These are phyloP conservation scores for Narcine bancroftii DNA, from an alignment of 2,113 vertebrate species.

Conservation along the genomic window DNA sequence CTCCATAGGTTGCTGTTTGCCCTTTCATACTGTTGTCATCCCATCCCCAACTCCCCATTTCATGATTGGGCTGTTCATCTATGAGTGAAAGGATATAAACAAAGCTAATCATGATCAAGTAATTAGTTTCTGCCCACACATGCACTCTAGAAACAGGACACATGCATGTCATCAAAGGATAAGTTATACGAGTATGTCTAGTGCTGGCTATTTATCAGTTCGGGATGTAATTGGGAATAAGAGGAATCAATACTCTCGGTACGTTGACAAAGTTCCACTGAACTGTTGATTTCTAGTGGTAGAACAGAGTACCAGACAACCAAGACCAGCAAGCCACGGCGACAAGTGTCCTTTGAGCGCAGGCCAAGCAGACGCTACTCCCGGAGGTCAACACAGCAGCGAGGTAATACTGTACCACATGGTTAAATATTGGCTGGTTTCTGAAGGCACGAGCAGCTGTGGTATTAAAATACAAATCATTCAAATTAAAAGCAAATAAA, in stretches of 20 bases:
- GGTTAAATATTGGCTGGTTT: too few species aligned
- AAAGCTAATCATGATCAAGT: neutral
- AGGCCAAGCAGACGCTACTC: constrained; percentile 93
- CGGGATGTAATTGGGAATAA: too few species aligned
- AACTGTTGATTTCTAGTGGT: constrained; percentile 58
- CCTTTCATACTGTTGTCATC: too few species aligned
- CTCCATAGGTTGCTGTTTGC: too few species aligned
- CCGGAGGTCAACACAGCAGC: constrained; percentile 73
- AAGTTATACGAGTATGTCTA: neutral
- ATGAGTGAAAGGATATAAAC: neutral
- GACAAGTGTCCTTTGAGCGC: constrained; percentile 88
- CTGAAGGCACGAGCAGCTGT: too few species aligned
- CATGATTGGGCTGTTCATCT: neutral
- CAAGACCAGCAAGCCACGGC: constrained; percentile 84
- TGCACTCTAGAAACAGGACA: neutral
- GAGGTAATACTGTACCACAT: constrained; percentile 61
- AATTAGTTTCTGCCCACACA: too few species aligned
- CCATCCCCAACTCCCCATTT: neutral
- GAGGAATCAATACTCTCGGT: too few species aligned
- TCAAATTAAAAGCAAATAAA: too few species aligned
- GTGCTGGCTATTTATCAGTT: neutral
- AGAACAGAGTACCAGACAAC: constrained; percentile 99
- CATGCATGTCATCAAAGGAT: neutral
- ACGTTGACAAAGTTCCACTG: too few species aligned
- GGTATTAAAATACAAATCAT: too few species aligned